Conservation (phyloP, 2,113 vertebrate genomes). For the Saimiri boliviensis region DNA sequence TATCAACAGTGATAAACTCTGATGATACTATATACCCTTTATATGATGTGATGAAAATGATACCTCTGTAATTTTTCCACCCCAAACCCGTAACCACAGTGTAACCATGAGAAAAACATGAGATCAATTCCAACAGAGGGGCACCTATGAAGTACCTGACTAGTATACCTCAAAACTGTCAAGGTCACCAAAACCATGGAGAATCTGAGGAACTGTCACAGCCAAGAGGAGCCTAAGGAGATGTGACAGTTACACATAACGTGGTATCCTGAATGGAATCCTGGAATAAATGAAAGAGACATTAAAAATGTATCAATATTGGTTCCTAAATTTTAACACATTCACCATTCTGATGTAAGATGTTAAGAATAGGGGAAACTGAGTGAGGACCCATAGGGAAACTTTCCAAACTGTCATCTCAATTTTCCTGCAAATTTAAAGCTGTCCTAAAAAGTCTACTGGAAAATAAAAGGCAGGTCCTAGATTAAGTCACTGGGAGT, state of each 20-base stretch:
- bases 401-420: background rate
- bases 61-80: background rate
- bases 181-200: background rate
- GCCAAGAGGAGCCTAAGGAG: background rate
- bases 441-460: background rate
- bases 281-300: background rate
- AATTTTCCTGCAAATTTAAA: slow-evolving; percentile 12
- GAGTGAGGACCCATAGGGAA: background rate
- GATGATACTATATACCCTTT: background rate
- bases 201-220: background rate
- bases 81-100: background rate
- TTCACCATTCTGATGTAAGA: background rate
- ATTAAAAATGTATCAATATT: background rate
- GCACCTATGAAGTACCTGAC: background rate
- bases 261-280: background rate
- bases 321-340: slow-evolving; percentile 1
- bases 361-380: background rate
- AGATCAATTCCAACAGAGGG: background rate
- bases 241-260: background rate
- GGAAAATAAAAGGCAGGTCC: background rate
- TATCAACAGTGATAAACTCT: background rate
- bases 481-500: background rate
- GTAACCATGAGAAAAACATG: background rate
- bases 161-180: background rate
- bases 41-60: background rate